Evolutionary conservation across 2,797 vertebrate species (phyloP).

Genomic region (Phoeniculus purpureus): DNA sequence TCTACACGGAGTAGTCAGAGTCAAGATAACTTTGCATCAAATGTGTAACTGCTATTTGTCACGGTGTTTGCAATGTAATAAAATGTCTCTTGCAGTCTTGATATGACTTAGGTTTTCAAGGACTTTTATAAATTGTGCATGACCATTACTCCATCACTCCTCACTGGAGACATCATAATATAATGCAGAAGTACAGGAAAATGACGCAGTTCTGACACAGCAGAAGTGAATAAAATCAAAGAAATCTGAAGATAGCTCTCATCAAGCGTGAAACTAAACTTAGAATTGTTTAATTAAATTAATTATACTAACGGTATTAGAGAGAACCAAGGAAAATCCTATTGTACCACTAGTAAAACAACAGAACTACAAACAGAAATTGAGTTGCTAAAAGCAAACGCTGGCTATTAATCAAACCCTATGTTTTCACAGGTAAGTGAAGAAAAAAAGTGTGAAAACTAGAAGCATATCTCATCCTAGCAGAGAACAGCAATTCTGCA

Average conservation of each 20-base stretch:
- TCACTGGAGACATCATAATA: background rate
- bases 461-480: background rate
- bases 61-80: background rate
- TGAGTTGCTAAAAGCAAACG: background rate
- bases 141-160: background rate
- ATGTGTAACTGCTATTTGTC: constrained; percentile 2
- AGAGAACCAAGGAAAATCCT: background rate
- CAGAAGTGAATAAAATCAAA: background rate
- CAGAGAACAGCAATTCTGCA: background rate
- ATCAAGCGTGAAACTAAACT: background rate
- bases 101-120: background rate
- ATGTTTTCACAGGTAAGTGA: background rate
- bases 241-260: background rate
- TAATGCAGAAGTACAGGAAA: background rate
- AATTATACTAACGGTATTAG: background rate
- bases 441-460: background rate
- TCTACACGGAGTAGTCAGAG: background rate
- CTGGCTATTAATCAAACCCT: background rate
- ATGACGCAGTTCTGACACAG: background rate
- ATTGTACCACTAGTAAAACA: background rate
- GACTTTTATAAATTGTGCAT: background rate
- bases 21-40: background rate
- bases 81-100: background rate
- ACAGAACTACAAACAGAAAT: background rate
- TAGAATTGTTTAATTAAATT: background rate